Evolutionary conservation across 2,113 vertebrate species (phyloP), one percentile per base, ranked within the genome.

Genomic region (Bettongia penicillata): DNA sequence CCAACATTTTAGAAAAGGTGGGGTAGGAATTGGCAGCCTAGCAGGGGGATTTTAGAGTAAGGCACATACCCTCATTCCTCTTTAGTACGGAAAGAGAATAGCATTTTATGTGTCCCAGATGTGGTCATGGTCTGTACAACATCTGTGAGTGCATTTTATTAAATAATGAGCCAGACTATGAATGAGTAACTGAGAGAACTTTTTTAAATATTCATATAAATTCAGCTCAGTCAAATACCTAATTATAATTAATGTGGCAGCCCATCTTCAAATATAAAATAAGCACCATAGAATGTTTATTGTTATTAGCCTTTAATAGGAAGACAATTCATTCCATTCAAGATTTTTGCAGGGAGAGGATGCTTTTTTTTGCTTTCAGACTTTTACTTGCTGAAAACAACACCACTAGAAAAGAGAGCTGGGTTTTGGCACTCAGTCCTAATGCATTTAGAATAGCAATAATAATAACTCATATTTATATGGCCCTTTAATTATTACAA

Each of bases 41-140:
- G 61, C 24, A 90, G 61, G 91, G 57, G 51, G 22, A 91, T 50
- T 92, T 95, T 91, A 14, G 43, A n/a, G 50, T 47, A 95, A 93
- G 92, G 77, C 50, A 92, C 94, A 95, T 84, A 96, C 51, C 90
- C 94, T 61, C 95, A 28, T 89, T 93, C 23, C 95, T 97, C 90
- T 37, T 93, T 97, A 91, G 53, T 68, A 48, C 91, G 94, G 95
- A 95, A 93, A 97, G 90, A 53, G 61, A 98, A 52, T 96, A 68
- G 90, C 93, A 92, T 96, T 97, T 97, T 97, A 97, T 98, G 93
- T 93, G 51, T 96, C 96, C 97, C 98, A 98, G 95, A 97, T 97
- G 97, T 96, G 92, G 51, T 92, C 47, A 89, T 91, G 92, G 97
- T 97, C 97, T 97, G 94, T 49, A 55, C 94, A 96, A 97, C 94